Evolutionary conservation across 2,888 invertebrate genomes (phyloP), one percentile per base, ranked within the genome.

Genomic region (Plebejus argus): DNA sequence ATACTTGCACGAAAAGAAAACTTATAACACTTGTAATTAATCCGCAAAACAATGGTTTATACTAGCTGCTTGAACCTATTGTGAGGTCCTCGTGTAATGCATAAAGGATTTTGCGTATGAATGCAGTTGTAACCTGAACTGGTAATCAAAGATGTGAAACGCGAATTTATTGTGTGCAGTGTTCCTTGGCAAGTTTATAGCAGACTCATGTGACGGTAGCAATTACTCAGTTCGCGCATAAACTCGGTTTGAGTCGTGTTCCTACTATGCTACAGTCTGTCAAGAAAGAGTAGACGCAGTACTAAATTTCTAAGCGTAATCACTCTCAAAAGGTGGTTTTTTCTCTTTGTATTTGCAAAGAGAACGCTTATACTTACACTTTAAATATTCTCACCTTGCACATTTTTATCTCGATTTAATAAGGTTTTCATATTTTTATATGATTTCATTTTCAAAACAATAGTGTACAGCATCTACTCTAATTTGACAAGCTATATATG

Each of bases 91-190:
- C 23, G 7, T 79, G 84, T 85, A 81, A 83, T 82, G 82, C 82
- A 83, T 85, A 84, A 84, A 85, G 83, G 77, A 77, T 77, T 82
- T 83, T 81, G 84, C 84, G 85, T 86, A 86, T 86, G 86, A 87
- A 86, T 83, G 84, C 83, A 84, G 86, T 86, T 85, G 93, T 89
- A 93, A 94, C 91, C 85, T 86, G 93, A 93, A 90, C 87, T 83
- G 89, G 91, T 91, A 93, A 93, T 93, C 92, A 93, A 91, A 92
- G 89, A 90, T 88, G 88, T 91, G 91, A 91, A 91, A 91, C 89
- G 88, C 87, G 87, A 91, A 90, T 92, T 92, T 93, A 93, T 91
- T 91, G 91, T 90, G 89, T 88, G 90, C 90, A 89, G 85, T 90
- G 89, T 90, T 86, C 89, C 91, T 85, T 90, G 85, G 87, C 85